Conservation (phyloP, 2,797 vertebrate genomes). For the Artibeus jamaicensis region DNA sequence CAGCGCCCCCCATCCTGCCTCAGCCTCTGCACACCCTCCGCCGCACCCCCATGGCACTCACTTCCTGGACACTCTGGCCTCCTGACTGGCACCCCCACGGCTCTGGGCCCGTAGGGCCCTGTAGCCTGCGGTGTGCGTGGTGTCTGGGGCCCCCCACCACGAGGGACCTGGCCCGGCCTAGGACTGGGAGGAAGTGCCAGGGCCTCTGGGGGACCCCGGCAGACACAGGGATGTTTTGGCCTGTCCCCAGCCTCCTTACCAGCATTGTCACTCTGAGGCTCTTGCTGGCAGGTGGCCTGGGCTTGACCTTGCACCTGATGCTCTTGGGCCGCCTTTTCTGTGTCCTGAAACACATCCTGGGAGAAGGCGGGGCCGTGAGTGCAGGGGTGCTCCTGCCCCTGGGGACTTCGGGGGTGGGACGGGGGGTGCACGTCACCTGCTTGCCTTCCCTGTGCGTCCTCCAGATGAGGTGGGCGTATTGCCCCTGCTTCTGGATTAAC, state of each 20-base stretch:
- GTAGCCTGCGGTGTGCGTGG: not conserved
- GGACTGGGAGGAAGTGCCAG: not conserved
- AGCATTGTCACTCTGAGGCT: not conserved
- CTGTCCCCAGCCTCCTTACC: not conserved
- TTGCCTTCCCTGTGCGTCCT: constrained; percentile 70
- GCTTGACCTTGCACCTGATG: not conserved
- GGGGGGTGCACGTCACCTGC: too few species aligned
- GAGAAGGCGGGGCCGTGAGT: not conserved
- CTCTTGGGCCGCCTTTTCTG: not conserved
- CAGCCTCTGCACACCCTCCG: not conserved
- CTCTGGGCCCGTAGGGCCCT: not conserved
- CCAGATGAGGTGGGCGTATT: constrained; percentile 86
- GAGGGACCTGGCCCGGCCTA: not conserved
- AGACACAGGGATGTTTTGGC: not conserved
- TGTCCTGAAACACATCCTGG: not conserved
- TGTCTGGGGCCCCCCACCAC: too few species aligned
- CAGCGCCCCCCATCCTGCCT: not conserved
- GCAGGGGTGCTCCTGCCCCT: accelerated
- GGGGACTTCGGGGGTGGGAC: too few species aligned
- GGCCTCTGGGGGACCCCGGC: not conserved
- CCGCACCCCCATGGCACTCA: not conserved
- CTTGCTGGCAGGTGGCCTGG: not conserved
- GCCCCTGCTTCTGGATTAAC: constrained; percentile 83
- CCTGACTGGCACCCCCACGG: not conserved
- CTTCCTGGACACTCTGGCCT: not conserved